Evolutionary conservation across 2,888 invertebrate species (phyloP).

Genomic region (Microchrysa polita): DNA sequence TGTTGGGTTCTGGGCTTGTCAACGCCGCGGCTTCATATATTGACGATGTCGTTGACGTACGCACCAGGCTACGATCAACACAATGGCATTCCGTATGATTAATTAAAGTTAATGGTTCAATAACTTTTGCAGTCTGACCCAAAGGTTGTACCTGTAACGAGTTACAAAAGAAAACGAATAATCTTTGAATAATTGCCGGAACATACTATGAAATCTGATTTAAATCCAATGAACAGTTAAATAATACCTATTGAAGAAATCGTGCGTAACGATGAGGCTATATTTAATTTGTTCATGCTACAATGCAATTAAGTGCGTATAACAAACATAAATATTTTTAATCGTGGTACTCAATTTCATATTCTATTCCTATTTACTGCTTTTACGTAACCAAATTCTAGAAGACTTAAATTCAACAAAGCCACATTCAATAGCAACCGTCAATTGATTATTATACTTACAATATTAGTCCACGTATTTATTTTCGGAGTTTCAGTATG

Average conservation of each 20-base stretch:
- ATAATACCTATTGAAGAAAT: neutral
- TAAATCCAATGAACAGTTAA: neutral
- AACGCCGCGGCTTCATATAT: neutral
- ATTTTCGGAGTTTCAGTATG: too few species aligned
- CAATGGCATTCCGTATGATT: slow-evolving; percentile 63
- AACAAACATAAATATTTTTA: too few species aligned
- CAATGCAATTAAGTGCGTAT: slow-evolving; percentile 2
- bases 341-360: too few species aligned
- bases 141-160: slow-evolving; percentile 51
- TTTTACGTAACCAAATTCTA: too few species aligned
- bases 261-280: slow-evolving; percentile 20
- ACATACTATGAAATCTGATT: neutral
- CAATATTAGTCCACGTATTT: too few species aligned
- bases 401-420: too few species aligned
- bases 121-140: slow-evolving; percentile 48
- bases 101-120: slow-evolving; percentile 51
- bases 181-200: slow-evolving; percentile 1
- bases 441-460: too few species aligned
- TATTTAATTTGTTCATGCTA: slow-evolving; percentile 20
- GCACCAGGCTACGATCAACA: slow-evolving; percentile 51
- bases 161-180: neutral
- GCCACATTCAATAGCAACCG: too few species aligned
- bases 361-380: too few species aligned
- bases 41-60: neutral
- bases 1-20: slow-evolving; percentile 13